Conservation (phyloP, 2,888 invertebrate genomes). For the Drosophila conformis region DNA sequence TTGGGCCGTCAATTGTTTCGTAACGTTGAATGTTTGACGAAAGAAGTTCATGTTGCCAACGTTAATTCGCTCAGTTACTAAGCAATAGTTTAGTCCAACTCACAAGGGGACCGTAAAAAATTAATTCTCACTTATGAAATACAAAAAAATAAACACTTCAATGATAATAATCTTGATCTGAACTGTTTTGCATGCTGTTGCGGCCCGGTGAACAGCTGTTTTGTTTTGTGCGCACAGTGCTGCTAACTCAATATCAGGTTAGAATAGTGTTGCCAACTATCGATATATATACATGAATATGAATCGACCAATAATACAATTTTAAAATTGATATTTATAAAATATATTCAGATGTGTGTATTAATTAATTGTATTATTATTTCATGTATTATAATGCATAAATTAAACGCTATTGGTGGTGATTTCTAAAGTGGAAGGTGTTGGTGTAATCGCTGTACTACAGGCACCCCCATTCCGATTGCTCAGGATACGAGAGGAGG, state of each 20-base stretch:
- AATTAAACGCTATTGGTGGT: slow-evolving; percentile 44
- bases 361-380: neutral
- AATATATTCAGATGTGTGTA: neutral
- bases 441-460: slow-evolving; percentile 5
- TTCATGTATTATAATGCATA: neutral
- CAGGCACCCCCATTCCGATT: neutral
- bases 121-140: slow-evolving; percentile 16
- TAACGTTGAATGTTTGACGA: slow-evolving; percentile 82
- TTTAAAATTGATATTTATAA: neutral
- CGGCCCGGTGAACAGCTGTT: slow-evolving; percentile 44
- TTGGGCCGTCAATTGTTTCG: slow-evolving; percentile 82
- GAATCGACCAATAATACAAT: neutral
- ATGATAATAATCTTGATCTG: slow-evolving; percentile 17
- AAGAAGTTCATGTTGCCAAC: slow-evolving; percentile 82
- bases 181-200: slow-evolving; percentile 21
- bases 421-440: slow-evolving; percentile 65
- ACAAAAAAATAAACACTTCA: neutral
- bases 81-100: neutral
- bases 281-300: neutral
- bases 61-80: neutral
- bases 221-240: slow-evolving; percentile 5
- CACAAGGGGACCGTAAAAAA: neutral
- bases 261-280: neutral
- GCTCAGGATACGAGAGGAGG: slow-evolving; percentile 19
- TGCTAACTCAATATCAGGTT: slow-evolving; percentile 20